phyloP scores from a whole-genome alignment of 2,888 invertebrate species.

The Mimumesa dahlbomi region DNA sequence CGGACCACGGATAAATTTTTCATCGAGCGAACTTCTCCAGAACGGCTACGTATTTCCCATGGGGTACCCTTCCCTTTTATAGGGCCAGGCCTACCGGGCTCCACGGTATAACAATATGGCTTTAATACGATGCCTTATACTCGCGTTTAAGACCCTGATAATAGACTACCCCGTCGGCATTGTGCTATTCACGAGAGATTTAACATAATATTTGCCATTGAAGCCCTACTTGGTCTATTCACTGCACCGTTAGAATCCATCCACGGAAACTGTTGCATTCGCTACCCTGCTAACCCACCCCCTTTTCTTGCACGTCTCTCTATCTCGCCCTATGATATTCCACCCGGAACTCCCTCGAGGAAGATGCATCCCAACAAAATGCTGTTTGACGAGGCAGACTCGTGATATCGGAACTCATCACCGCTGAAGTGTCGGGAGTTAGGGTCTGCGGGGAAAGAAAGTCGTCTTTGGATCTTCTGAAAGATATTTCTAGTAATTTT shows the following conservation, averaged over 20 bases:
- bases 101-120: slow-evolving; percentile 72
- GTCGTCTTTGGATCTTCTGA: no score
- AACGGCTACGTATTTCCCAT: slow-evolving; percentile 70
- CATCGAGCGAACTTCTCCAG: slow-evolving; percentile 40
- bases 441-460: no score
- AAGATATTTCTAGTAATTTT: no score
- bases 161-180: slow-evolving; percentile 70
- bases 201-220: slow-evolving; percentile 80
- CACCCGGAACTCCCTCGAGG: no score
- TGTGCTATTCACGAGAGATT: slow-evolving; percentile 78
- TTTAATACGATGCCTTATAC: slow-evolving; percentile 73
- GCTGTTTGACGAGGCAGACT: no score
- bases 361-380: no score
- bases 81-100: slow-evolving; percentile 51
- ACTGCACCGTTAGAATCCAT: slow-evolving; percentile 52
- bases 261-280: slow-evolving; percentile 6
- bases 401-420: no score
- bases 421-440: no score
- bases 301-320: neutral
- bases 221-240: slow-evolving; percentile 72
- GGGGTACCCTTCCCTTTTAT: slow-evolving; percentile 66
- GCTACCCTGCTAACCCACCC: neutral
- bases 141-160: slow-evolving; percentile 74
- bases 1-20: slow-evolving; percentile 56
- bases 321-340: neutral